phyloP scores from a whole-genome alignment of 2,797 vertebrate species.

The Darevskia nairensis region DNA sequence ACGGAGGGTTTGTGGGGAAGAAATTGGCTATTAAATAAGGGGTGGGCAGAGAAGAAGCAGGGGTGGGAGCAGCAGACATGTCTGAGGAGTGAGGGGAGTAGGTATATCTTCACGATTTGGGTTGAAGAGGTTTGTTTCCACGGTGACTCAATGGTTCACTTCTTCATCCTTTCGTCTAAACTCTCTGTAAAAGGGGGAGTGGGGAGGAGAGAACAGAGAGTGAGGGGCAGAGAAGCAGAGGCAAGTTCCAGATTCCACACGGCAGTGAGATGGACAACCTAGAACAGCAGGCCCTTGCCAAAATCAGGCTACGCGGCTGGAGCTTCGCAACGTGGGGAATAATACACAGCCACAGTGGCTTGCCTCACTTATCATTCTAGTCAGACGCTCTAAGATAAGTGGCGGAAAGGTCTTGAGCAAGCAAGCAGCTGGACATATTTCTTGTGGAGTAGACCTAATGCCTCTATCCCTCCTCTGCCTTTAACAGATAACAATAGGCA shows the following conservation, averaged over 20 bases:
- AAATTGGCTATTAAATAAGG: constrained; percentile 42
- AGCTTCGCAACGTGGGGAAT: background rate
- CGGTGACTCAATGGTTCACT: constrained; percentile 21
- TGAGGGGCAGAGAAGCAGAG: background rate
- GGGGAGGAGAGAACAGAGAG: background rate
- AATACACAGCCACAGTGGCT: background rate
- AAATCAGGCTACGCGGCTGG: background rate
- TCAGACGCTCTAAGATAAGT: background rate
- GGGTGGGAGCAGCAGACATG: background rate
- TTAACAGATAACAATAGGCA: background rate
- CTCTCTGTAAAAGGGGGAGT: background rate
- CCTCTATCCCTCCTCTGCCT: background rate
- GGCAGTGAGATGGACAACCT: background rate
- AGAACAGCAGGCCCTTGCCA: background rate
- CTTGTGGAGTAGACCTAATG: background rate
- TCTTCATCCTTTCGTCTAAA: constrained; percentile 40
- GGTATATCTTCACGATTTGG: constrained; percentile 21
- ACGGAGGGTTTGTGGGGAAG: background rate
- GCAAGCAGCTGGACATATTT: background rate
- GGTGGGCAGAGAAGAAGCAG: constrained; percentile 19
- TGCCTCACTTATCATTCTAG: background rate
- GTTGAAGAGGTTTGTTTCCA: constrained; percentile 32
- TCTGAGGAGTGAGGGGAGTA: background rate
- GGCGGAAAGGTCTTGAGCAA: background rate
- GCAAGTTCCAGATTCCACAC: background rate